Evolutionary conservation across 2,888 invertebrate genomes (phyloP), one percentile per base, ranked within the genome.

Genomic region (Tromatobia lineatoria): DNA sequence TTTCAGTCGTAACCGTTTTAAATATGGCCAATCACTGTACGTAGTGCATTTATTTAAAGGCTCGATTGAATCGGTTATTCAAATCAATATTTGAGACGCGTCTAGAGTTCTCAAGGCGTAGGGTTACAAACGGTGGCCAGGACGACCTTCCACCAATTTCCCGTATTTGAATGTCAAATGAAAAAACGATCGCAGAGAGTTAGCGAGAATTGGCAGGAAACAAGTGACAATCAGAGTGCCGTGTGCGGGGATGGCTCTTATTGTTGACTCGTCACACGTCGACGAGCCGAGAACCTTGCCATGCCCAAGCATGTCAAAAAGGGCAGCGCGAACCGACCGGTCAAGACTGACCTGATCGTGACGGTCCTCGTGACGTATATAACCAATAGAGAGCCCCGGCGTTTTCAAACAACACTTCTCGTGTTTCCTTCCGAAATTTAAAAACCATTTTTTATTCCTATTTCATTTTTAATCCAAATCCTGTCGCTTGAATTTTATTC

Each of bases 51-150:
- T 25, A 67, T 45, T 47, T 6, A 15, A 8, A 25, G 45, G 50
- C 54, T 50, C 64, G 69, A 73, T 52, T 45, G 80, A 73, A 84
- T 85, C 73, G 78, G 66, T 83, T 86, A 88, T 87, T 88, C 82
- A 86, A 87, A 90, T 90, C 88, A 87, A 85, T 82, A 80, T 80
- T 80, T 74, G 80, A 83, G 77, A 78, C n/a, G 52, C 59, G 25
- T 50, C 61, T 20, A 20, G 74, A 79, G 89, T 93, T 93, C 93
- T 93, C 93, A 93, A 93, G 93, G 93, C 90, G 90, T 93, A 93
- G 92, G 91, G 93, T 93, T 93, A 93, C 93, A 88, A n/a, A 38
- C 69, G 66, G 85, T 75, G 83, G 80, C 78, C 80, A 82, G 76
- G 20, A 77, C 66, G 85, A 83, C 85, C 86, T 87, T 82, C 70